phyloP scores from a whole-genome alignment of 1,140 invertebrate species.

The Drosophila azteca region DNA sequence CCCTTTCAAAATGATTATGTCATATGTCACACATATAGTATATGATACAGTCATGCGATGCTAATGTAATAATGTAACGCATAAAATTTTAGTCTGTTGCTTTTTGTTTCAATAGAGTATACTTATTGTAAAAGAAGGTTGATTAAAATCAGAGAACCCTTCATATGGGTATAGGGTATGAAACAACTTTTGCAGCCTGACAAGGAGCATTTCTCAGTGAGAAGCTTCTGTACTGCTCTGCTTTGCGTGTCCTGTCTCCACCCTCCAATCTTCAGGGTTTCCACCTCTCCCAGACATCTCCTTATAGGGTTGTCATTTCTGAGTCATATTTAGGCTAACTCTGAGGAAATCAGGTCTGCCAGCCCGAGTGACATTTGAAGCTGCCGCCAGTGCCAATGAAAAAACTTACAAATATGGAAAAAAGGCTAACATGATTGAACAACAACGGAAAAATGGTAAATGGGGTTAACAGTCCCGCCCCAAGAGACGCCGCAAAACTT shows the following conservation, averaged over 20 bases:
- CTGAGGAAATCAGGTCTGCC: too few relatives aligned
- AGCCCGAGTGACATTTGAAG: slow-evolving; percentile 69
- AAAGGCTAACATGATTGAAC: not conserved
- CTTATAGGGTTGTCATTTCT: slow-evolving; percentile 47
- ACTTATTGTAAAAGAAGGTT: too few relatives aligned
- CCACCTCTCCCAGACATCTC: slow-evolving; percentile 5
- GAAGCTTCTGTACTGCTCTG: slow-evolving; percentile 14
- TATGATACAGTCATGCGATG: too few relatives aligned
- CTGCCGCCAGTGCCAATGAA: slow-evolving; percentile 41
- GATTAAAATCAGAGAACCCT: too few relatives aligned
- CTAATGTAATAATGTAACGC: too few relatives aligned
- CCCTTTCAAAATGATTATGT: too few relatives aligned
- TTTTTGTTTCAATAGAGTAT: too few relatives aligned
- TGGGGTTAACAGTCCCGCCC: slow-evolving; percentile 52
- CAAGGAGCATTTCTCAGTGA: slow-evolving; percentile 53
- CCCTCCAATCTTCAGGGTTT: slow-evolving; percentile 1
- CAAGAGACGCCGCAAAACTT: slow-evolving; percentile 23
- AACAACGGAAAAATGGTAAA: slow-evolving; percentile 2
- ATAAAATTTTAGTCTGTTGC: too few relatives aligned
- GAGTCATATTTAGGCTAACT: slow-evolving; percentile 75
- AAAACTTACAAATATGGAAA: slow-evolving; percentile 1
- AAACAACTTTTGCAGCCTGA: slow-evolving; percentile 56
- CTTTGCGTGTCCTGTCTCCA: not conserved
- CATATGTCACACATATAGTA: too few relatives aligned
- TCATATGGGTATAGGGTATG: too few relatives aligned